phyloP scores from a whole-genome alignment of 2,888 invertebrate species.

The Hartigia nigra region DNA sequence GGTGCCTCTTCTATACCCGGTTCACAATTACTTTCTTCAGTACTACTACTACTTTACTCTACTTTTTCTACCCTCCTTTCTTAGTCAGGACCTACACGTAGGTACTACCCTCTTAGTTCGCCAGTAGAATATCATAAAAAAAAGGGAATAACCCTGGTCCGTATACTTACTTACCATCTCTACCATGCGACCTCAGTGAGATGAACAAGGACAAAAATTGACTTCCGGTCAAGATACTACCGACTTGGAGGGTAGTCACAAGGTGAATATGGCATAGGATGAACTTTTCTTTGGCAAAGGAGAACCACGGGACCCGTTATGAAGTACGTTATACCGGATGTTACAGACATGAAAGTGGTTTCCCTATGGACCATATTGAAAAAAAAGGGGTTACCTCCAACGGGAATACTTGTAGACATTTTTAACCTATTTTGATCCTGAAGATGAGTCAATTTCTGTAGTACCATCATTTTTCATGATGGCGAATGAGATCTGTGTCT shows the following conservation, averaged over 20 bases:
- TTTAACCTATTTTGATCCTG: neutral
- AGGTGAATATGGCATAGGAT: neutral
- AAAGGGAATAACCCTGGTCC: neutral
- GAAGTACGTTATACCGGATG: neutral
- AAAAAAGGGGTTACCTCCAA: neutral
- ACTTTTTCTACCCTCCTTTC: conserved; percentile 17
- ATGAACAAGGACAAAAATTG: neutral
- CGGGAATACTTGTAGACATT: neutral
- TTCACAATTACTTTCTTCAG: conserved; percentile 36
- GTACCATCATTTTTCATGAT: neutral
- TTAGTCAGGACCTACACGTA: conserved; percentile 20
- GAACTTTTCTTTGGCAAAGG: neutral
- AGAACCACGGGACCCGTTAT: neutral
- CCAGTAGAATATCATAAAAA: conserved; percentile 44
- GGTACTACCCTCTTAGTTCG: conserved; percentile 17
- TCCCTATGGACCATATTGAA: neutral
- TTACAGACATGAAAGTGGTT: neutral
- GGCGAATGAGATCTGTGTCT: neutral
- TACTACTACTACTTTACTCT: too few relatives aligned
- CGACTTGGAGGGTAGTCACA: neutral
- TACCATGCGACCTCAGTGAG: neutral
- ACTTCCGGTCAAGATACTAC: neutral
- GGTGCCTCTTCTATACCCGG: conserved; percentile 33
- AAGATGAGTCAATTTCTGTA: neutral
- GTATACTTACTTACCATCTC: neutral